Conservation (phyloP, 2,113 vertebrate genomes). For the Tragelaphus imberbis region DNA sequence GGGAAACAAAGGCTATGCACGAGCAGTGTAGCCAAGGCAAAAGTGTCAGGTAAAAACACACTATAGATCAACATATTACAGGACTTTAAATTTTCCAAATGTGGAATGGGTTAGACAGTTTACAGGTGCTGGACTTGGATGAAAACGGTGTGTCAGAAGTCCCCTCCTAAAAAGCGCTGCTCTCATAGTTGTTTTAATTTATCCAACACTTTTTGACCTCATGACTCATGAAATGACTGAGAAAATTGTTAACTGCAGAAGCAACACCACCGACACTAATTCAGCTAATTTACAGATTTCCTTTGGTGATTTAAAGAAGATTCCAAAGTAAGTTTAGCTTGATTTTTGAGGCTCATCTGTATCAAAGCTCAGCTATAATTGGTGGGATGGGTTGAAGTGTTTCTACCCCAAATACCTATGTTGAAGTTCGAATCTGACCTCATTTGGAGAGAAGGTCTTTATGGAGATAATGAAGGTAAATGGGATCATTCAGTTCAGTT, state of each 20-base stretch:
- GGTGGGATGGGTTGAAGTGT: background rate
- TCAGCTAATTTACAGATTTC: background rate
- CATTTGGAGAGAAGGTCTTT: background rate
- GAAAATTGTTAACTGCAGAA: background rate
- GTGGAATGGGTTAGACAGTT: background rate
- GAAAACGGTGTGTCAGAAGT: background rate
- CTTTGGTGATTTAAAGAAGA: background rate
- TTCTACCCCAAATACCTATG: background rate
- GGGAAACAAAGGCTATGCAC: background rate
- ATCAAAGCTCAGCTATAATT: background rate
- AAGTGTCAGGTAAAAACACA: background rate
- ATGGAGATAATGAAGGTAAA: background rate
- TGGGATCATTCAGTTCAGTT: background rate
- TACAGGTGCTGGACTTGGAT: background rate
- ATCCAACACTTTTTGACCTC: background rate
- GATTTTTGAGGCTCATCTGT: background rate
- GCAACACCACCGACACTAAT: background rate
- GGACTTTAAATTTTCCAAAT: background rate
- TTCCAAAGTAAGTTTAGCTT: background rate
- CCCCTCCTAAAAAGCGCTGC: background rate
- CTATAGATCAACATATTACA: rapidly evolving
- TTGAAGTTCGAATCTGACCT: background rate
- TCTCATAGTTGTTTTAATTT: background rate
- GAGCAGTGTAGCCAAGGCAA: background rate
- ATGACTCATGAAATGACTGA: background rate